These are phyloP conservation scores for Xenentodon cancila DNA, from an alignment of 2,797 vertebrate species.

Conservation along the genomic window DNA sequence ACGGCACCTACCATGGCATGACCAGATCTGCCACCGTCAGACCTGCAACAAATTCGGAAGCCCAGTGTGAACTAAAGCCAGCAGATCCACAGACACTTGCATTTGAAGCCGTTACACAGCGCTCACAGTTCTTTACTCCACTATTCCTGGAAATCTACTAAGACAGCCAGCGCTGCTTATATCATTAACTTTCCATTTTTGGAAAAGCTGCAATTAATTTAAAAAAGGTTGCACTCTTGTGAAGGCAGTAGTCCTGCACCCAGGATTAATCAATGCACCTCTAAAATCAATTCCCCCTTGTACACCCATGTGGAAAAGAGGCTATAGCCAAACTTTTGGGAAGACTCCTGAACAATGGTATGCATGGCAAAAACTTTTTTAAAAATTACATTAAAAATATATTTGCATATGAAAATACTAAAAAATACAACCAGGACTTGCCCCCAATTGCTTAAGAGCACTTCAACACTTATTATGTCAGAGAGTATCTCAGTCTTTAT, in stretches of 20 bases:
- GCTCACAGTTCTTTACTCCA: constrained; percentile 15
- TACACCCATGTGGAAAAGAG: no score
- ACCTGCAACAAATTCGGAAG: constrained; percentile 71
- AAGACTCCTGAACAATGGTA: no score
- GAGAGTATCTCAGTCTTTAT: no score
- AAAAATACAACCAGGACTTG: no score
- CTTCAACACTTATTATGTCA: constrained; percentile 51
- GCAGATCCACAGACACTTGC: not conserved
- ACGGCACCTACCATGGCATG: constrained; percentile 86
- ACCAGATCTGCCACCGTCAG: constrained; percentile 85
- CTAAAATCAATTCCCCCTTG: no score
- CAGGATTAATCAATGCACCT: constrained; percentile 71
- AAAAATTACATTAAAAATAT: no score
- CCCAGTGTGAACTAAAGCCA: constrained; percentile 7
- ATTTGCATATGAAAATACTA: no score
- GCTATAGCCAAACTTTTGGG: no score
- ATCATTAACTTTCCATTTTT: constrained; percentile 60
- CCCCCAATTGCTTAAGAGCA: constrained; percentile 11
- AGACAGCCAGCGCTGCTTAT: constrained; percentile 41
- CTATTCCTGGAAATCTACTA: constrained; percentile 31
- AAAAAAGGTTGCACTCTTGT: constrained; percentile 24
- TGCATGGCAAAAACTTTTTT: no score
- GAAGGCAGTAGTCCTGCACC: constrained; percentile 57
- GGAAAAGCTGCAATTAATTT: no score
- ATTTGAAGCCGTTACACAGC: not conserved